phyloP scores from a whole-genome alignment of 1,140 invertebrate genomes.

The Lamellibrachia luymesi region DNA sequence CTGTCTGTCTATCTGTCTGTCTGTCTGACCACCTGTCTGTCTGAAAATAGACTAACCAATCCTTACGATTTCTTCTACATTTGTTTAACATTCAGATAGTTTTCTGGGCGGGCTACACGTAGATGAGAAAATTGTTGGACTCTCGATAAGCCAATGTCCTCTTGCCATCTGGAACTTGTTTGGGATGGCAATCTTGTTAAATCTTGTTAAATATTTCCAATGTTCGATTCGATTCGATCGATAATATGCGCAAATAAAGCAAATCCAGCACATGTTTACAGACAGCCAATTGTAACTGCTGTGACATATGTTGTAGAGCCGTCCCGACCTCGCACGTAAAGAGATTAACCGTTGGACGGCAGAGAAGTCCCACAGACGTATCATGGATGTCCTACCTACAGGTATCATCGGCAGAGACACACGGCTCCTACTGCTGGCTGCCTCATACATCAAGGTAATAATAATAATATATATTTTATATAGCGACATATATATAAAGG shows the following conservation, averaged over 20 bases:
- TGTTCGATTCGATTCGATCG: background rate
- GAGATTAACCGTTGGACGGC: slow-evolving; percentile 32
- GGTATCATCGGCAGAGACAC: slow-evolving; percentile 28
- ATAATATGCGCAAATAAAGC: background rate
- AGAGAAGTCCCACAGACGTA: slow-evolving; percentile 26
- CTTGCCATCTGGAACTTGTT: too few species aligned
- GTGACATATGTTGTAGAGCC: slow-evolving; percentile 10
- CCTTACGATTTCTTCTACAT: too few species aligned
- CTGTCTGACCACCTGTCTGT: too few species aligned
- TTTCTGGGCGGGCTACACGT: background rate
- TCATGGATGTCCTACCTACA: slow-evolving; percentile 30
- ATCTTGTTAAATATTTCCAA: too few species aligned
- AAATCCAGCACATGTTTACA: background rate
- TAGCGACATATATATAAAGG: background rate
- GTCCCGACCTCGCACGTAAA: slow-evolving; percentile 30
- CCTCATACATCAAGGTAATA: slow-evolving; percentile 24
- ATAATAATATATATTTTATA: background rate
- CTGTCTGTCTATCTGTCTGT: too few species aligned
- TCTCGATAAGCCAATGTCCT: too few species aligned
- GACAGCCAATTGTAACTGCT: background rate
- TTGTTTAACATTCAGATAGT: too few species aligned
- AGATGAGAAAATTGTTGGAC: too few species aligned
- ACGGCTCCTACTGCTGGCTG: slow-evolving; percentile 18
- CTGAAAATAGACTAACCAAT: too few species aligned
- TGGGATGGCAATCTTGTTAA: too few species aligned